These are phyloP conservation scores for Sinopyrophorus schimmeli DNA, from an alignment of 2,888 invertebrate species.

Conservation along the genomic window DNA sequence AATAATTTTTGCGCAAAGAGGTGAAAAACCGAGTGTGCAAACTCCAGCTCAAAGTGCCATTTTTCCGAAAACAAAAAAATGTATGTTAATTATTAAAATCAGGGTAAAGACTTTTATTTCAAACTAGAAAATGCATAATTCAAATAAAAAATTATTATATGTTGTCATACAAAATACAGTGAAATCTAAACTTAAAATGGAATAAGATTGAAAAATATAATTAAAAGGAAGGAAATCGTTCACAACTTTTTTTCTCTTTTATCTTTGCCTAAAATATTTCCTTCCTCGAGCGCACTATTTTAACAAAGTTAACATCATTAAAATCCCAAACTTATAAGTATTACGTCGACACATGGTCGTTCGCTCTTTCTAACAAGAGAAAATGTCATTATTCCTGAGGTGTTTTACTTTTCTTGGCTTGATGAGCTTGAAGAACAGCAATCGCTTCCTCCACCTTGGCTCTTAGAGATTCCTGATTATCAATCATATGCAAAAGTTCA, in stretches of 20 bases:
- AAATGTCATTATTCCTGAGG: conserved; percentile 38
- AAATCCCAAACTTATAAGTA: too few relatives aligned
- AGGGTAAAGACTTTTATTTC: too few relatives aligned
- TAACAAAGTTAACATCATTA: too few relatives aligned
- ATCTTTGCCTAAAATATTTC: conserved; percentile 24
- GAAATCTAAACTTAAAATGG: conserved; percentile 29
- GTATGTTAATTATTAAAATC: too few relatives aligned
- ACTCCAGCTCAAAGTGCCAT: too few relatives aligned
- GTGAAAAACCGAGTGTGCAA: too few relatives aligned
- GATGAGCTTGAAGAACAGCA: conserved; percentile 95
- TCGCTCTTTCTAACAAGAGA: not conserved
- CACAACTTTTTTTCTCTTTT: conserved; percentile 22
- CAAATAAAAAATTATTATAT: too few relatives aligned
- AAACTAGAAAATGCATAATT: too few relatives aligned
- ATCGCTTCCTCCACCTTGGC: conserved; percentile 98
- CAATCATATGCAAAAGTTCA: conserved; percentile 95
- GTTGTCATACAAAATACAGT: too few relatives aligned
- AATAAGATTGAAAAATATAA: conserved; percentile 10
- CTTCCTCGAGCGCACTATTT: too few relatives aligned
- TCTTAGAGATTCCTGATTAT: conserved; percentile 91
- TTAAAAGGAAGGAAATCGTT: conserved; percentile 28
- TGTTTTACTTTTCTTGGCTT: conserved; percentile 59
- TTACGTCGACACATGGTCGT: not conserved
- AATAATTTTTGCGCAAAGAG: too few relatives aligned
- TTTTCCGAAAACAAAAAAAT: too few relatives aligned